Conservation (phyloP, 2,888 invertebrate genomes). For the Entomobrya proxima region DNA sequence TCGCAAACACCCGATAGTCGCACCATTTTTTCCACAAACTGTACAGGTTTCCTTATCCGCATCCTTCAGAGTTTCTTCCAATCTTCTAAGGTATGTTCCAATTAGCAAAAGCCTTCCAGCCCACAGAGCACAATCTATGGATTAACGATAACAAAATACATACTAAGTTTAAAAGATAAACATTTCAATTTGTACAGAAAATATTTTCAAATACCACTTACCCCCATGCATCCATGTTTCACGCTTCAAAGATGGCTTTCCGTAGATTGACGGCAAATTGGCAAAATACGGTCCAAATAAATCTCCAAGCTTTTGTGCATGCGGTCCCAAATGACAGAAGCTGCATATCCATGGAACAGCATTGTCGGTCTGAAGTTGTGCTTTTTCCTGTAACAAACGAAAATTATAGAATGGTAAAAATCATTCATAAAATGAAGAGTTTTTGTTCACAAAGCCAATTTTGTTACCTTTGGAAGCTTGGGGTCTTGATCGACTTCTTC, state of each 20-base stretch:
- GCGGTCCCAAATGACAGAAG: slow-evolving; percentile 72
- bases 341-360: slow-evolving; percentile 73
- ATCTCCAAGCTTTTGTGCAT: slow-evolving; percentile 72
- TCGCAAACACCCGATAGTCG: slow-evolving; percentile 73
- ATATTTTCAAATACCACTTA: slow-evolving; percentile 36
- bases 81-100: slow-evolving; percentile 67
- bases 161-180: neutral
- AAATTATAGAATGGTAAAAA: neutral
- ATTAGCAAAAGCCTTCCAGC: slow-evolving; percentile 71
- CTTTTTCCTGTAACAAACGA: slow-evolving; percentile 55
- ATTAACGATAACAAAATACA: neutral
- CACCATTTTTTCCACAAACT: slow-evolving; percentile 70
- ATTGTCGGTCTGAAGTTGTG: slow-evolving; percentile 65
- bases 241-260: slow-evolving; percentile 45
- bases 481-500: slow-evolving; percentile 72
- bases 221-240: slow-evolving; percentile 75
- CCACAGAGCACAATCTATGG: slow-evolving; percentile 74
- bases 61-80: slow-evolving; percentile 71
- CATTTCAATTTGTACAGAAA: too few species aligned
- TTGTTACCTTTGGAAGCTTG: slow-evolving; percentile 56
- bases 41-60: slow-evolving; percentile 68
- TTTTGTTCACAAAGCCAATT: neutral
- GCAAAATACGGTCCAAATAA: slow-evolving; percentile 74
- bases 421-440: too few species aligned
- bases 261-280: slow-evolving; percentile 57